Base-by-base conservation (phyloP, 1,140 invertebrate genomes). In the Cardiocondyla obscurior region DNA sequence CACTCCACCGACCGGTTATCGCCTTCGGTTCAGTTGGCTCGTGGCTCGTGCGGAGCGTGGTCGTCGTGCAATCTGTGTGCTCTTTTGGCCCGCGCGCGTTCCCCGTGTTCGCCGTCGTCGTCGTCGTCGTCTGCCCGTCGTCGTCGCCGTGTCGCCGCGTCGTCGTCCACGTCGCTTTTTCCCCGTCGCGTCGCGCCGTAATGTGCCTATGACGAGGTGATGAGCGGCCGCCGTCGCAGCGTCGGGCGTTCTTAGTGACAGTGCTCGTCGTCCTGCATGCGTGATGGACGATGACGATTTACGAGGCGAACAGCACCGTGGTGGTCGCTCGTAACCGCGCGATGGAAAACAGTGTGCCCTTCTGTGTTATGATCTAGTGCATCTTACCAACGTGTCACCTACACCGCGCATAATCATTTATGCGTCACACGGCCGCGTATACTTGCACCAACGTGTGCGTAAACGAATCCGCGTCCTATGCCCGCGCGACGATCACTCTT, bases 211-310 rank as follows among this genome's bases (percentile, higher is more conserved):
- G 73, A 88, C 76, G 82, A 82, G 82, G 85, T 87, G 86, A 88
- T 87, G 82, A 88, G 87, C 84, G 84, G 82, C 86, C 85, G 86
- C 22, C 85, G 85, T 87, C 57, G 70, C 62, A 72, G 86, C 85
- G 76, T 33, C 49, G 72, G 82, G 74, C 62, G 67, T 33, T n/a
- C 60, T 55, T 73, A 69, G 85, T 88, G 85, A 83, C 36, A 74
- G 85, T 83, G 85, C 42, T 72, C 72, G 81, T 83, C 85, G 85
- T 87, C 81, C 49, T 65, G 64, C 42, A n/a, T n/a, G n/a, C n/a
- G n/a, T 76, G 70, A 69, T 69, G 85, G 81, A 87, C 85, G 85
- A 87, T 87, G 85, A 87, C 85, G 72, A 83, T 86, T 77, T 79
- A 86, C 39, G 36, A 30, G 72, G 72, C 30, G 44, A 25, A 86